Conservation (phyloP, 1,140 invertebrate species). For the Odontomachus brunneus region DNA sequence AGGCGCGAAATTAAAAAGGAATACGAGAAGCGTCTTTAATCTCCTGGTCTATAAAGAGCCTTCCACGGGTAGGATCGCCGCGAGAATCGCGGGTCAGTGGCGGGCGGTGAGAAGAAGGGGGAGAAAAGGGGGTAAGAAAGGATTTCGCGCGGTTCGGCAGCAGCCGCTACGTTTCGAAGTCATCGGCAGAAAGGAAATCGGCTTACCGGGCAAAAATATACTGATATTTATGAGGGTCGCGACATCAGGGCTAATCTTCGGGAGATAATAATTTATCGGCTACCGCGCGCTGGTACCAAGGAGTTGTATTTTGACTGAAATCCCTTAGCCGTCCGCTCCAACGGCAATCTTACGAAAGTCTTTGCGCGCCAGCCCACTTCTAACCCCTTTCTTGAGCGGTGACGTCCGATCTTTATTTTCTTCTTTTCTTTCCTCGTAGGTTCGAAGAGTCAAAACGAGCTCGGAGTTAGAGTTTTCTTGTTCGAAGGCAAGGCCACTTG, state of each 20-base stretch:
- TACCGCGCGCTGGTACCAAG: slow-evolving; percentile 61
- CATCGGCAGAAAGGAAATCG: slow-evolving; percentile 84
- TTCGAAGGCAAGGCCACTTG: background rate
- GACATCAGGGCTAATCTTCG: slow-evolving; percentile 85
- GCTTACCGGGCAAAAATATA: slow-evolving; percentile 84
- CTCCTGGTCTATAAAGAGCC: slow-evolving; percentile 82
- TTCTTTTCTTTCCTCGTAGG: too few species aligned
- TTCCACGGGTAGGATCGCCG: slow-evolving; percentile 42
- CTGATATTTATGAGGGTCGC: slow-evolving; percentile 85
- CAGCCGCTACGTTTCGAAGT: slow-evolving; percentile 80
- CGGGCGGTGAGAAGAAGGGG: slow-evolving; percentile 33
- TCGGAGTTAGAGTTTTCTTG: background rate
- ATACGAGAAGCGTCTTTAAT: slow-evolving; percentile 80
- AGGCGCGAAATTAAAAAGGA: slow-evolving; percentile 76
- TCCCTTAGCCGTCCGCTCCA: slow-evolving; percentile 67
- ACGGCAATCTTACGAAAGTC: slow-evolving; percentile 56
- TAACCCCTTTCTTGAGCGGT: slow-evolving; percentile 1
- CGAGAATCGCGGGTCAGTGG: slow-evolving; percentile 49
- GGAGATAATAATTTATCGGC: slow-evolving; percentile 85
- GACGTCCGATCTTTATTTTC: background rate
- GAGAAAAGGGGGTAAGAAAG: slow-evolving; percentile 61
- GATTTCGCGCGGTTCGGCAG: slow-evolving; percentile 83
- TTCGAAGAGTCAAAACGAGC: slow-evolving; percentile 2
- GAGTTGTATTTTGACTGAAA: slow-evolving; percentile 78
- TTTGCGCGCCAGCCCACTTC: slow-evolving; percentile 60